Base-by-base conservation (phyloP, 2,797 vertebrate species). In the Uromys caudimaculatus region DNA sequence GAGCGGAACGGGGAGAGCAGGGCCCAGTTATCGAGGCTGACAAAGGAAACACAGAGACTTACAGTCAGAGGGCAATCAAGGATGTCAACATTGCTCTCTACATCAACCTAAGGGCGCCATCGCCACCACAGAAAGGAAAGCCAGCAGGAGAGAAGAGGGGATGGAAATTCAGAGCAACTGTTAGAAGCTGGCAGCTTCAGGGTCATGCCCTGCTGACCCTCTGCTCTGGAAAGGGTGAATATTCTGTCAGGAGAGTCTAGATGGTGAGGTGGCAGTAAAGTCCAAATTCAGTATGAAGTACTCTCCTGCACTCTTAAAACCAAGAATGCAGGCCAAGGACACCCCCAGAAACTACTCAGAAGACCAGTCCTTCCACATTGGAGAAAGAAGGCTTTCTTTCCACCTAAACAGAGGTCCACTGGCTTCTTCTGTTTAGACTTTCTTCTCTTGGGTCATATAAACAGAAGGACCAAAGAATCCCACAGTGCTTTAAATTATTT, bases 21-120 rank as follows among this genome's bases (percentile, higher is more conserved):
- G 78, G 89, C 85, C 76, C 2, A 23, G 79, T 3, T 16, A 75
- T 3, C 19, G 21, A 50, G 75, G 8, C 77, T 44, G 14, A 78
- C 73, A 83, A n/a, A 89, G 86, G 91, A n/a, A 79, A 97, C 17
- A 0, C 24, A 84, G 73, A 58, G 85, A 99, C 98, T 99, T 99
- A 99, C 99, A 98, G 99, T 99, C 98, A 99, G 99, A 97, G 99
- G 99, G 98, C 98, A 99, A 98, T 99, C 98, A 98, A 98, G 98
- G 99, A 99, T 99, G 98, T 98, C 98, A 98, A 99, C 98, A 99
- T 97, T 98, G 99, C 99, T 98, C 98, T 98, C 98, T 81, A 95
- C 98, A 98, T 98, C 98, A 98, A 98, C 98, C 98, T 99, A 99
- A 98, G 84, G 3, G 27, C 38, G 8, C 69, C 97, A 94, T 52